Base-by-base conservation (phyloP, 2,113 vertebrate genomes). In the Pterocles burchelli region DNA sequence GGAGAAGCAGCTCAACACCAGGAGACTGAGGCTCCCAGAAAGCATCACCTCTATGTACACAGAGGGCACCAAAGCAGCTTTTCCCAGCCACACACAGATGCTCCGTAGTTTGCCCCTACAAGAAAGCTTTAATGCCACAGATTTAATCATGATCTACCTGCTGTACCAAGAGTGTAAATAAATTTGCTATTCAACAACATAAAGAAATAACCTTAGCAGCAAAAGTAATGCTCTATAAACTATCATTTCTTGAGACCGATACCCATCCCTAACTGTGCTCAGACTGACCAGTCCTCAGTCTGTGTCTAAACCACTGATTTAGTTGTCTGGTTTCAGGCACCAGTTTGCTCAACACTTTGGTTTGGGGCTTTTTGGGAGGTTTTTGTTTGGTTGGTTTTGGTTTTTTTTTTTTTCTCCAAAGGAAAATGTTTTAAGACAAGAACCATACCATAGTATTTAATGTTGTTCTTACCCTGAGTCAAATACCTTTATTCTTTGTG, bases 1-100 rank as follows among this genome's bases (percentile, higher is more conserved):
- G 0, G 45, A 55, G 46, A 26, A 48, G 31, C 6, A 2, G 43
- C 28, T 31, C 68, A 36, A 3, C 0, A 0, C 17, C 58, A 28
- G 43, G 29, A 85, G 36, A 52, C 10, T 0, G 5, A 79, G 34
- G 33, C 2, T 29, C 31, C 33, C 1, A 0, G 25, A 38, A 54
- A 71, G n/a, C 12, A 63, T 28, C 54, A 19, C 11, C 21, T 45
- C 74, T n/a, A 11, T 19, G 10, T 21, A 22, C 17, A 41, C 16
- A 10, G 17, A n/a, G 17, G 6, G 68, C 74, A 82, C 14, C 3
- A 0, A 18, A 36, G 28, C 5, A 65, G 34, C 10, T 72, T 48
- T 87, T 63, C 45, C 63, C 63, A 73, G 38, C 24, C 62, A 51
- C 0, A 0, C n/a, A 74, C 11, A 20, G n/a, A 41, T 24, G 31